Base-by-base conservation (phyloP, 2,888 invertebrate genomes). In the Chymomyza procnemis region DNA sequence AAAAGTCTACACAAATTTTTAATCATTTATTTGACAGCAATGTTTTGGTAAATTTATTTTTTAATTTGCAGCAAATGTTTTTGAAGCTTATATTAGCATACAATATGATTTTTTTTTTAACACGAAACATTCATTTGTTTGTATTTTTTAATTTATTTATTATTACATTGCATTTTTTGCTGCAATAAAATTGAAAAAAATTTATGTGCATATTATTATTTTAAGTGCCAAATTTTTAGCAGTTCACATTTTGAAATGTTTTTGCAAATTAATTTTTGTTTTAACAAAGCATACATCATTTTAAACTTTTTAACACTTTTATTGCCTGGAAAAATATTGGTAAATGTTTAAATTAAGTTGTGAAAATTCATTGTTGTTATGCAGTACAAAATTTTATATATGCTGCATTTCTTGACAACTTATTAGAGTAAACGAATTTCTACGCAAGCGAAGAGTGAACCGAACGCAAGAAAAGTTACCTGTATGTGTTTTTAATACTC, bases 121-220 rank as follows among this genome's bases (percentile, higher is more conserved):
- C 9, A 26, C 6, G 8, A 26, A 26, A 6, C 8, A 8, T 41
- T 34, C 12, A 8, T 34, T 34, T 34, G 66, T 58, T 57, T 73
- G 63, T 73, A 59, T 68, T 71, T 67, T 76, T 69, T 67, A 71
- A 67, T 66, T 74, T 76, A 76, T 68, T 71, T 67, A 73, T 69
- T 67, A 71, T 67, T 66, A 74, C 74, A 76, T 76, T 78, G 69
- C 66, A 77, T 78, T 78, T 67, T 59, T 34, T 6, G 16, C 21
- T 30, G 19, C 18, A 41, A 41, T 41, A 9, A 41, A 12, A 41
- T 9, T 41, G 3, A 5, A 21, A 6, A 21, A 56, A 61, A 60
- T 64, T 52, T 61, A 50, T 50, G 50, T 16, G 62, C 55, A 47
- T 59, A 48, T 62, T 46, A 30, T 22, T 46, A 52, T 26, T 26